Percentiles rank a stretch among this genome's conserved stretches.
Evolutionary conservation across 2,113 vertebrate species (phyloP).

Genomic region (Tachycineta bicolor): DNA sequence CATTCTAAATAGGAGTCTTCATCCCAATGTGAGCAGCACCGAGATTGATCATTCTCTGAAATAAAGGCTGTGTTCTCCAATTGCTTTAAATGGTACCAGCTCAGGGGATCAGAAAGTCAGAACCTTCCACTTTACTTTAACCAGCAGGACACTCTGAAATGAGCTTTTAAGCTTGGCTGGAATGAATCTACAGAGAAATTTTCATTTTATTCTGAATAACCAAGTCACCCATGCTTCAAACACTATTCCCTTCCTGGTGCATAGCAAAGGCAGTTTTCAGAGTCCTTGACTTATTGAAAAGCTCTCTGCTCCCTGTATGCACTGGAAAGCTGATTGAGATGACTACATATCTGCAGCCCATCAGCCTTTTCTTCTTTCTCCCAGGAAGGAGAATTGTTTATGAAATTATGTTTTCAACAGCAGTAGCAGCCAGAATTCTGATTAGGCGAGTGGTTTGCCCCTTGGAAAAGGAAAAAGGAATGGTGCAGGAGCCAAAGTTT

Average conservation of each 20-base stretch:
- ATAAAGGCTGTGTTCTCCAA: neutral
- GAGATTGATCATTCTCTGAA: neutral
- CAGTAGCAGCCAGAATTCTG: conserved; percentile 14
- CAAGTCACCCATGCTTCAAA: neutral
- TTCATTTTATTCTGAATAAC: neutral
- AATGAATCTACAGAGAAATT: neutral
- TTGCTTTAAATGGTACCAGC: neutral
- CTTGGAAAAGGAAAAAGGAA: conserved; percentile 26
- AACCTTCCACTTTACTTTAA: neutral
- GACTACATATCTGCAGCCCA: conserved; percentile 17
- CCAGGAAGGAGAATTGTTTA: conserved; percentile 32
- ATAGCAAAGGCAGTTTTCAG: neutral
- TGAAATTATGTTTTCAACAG: conserved; percentile 43
- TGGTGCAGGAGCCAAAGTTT: conserved; percentile 27
- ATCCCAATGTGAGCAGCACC: neutral
- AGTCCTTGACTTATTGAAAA: neutral
- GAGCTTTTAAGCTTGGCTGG: conserved; percentile 12
- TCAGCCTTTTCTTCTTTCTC: conserved; percentile 24
- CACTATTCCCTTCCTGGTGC: neutral
- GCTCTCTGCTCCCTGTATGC: neutral
- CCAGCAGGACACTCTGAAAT: neutral
- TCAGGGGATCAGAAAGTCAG: neutral
- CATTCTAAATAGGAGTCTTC: neutral
- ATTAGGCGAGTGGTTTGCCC: neutral
- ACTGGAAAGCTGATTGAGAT: conserved; percentile 18